These are phyloP conservation scores for Camelus bactrianus DNA, from an alignment of 2,113 vertebrate genomes.

Conservation along the genomic window DNA sequence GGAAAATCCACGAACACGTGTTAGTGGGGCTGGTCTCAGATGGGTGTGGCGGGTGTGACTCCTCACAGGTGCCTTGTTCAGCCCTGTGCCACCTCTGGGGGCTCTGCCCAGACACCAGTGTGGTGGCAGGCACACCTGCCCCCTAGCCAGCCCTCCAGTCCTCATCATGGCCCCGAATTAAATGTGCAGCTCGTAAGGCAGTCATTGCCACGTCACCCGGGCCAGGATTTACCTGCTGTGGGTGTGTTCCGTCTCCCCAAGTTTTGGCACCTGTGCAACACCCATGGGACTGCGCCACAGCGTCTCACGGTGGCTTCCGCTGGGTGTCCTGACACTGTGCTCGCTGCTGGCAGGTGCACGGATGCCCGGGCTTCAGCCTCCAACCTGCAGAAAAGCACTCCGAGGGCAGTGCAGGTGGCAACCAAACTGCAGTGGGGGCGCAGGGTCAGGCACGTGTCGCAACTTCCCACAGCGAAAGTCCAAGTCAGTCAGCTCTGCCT, in stretches of 20 bases:
- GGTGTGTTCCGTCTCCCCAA: background rate
- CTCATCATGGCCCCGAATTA: background rate
- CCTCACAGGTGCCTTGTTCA: fast-evolving
- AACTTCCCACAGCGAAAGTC: background rate
- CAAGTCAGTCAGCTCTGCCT: background rate
- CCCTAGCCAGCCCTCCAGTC: background rate
- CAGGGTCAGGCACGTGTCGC: background rate
- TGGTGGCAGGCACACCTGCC: fast-evolving
- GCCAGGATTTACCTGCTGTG: background rate
- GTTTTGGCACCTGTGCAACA: background rate
- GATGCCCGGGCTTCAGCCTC: background rate
- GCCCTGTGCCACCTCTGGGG: too few species aligned
- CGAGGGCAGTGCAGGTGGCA: background rate
- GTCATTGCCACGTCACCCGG: background rate
- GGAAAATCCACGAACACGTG: fast-evolving
- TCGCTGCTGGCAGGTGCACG: fast-evolving
- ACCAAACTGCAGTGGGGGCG: background rate
- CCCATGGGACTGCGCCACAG: background rate
- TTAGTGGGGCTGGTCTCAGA: fast-evolving
- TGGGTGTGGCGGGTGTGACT: fast-evolving
- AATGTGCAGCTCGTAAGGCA: background rate
- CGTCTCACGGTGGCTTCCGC: background rate
- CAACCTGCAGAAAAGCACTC: background rate
- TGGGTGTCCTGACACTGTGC: fast-evolving
- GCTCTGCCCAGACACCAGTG: fast-evolving